These are phyloP conservation scores for Toxotes chatareus DNA, from an alignment of 2,113 vertebrate genomes.

Conservation along the genomic window DNA sequence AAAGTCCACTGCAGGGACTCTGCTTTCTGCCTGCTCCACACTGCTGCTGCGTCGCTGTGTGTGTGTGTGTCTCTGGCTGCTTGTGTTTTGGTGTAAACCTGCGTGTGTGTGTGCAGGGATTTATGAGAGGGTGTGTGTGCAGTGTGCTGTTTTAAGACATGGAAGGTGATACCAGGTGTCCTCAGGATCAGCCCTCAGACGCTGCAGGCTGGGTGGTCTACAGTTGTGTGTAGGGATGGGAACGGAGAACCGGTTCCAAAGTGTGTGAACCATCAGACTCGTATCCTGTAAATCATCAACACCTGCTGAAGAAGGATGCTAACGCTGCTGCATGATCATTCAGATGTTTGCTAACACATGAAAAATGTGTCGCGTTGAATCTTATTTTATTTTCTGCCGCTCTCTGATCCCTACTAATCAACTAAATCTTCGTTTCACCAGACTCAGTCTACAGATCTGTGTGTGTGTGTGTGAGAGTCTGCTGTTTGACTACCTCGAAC, in stretches of 20 bases:
- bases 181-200: background rate
- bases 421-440: background rate
- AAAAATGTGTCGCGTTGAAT: too few species aligned
- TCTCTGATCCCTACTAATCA: background rate
- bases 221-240: background rate
- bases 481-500: background rate
- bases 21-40: conserved; percentile 8
- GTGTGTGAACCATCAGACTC: too few species aligned
- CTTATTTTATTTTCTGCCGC: background rate
- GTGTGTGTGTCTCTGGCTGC: background rate
- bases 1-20: conserved; percentile 60
- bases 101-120: background rate
- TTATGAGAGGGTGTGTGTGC: background rate
- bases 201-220: conserved; percentile 34
- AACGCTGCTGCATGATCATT: too few species aligned
- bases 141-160: background rate
- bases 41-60: conserved; percentile 20
- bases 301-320: too few species aligned
- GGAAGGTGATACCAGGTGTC: conserved; percentile 42
- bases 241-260: too few species aligned
- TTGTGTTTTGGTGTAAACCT: background rate
- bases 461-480: background rate
- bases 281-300: too few species aligned
- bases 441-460: background rate
- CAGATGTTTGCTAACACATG: too few species aligned